Conservation (phyloP, 2,888 invertebrate genomes). For the Troilus luridus region DNA sequence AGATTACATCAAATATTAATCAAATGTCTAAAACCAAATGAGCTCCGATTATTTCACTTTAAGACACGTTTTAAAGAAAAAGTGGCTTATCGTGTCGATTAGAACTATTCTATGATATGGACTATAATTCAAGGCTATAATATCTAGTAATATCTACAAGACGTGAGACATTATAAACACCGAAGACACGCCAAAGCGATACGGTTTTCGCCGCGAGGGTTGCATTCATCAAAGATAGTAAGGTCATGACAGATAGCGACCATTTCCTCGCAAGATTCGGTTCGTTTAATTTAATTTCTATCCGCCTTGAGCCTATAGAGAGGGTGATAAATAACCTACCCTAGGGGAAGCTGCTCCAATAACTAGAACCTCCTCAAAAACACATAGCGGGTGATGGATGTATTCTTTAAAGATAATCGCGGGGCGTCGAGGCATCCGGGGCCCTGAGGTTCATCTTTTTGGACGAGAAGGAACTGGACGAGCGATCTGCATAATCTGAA, state of each 20-base stretch:
- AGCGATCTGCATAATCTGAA: constrained; percentile 50
- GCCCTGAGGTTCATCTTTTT: not conserved
- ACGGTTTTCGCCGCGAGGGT: not conserved
- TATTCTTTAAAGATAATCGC: constrained; percentile 35
- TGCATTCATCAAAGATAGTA: constrained; percentile 5
- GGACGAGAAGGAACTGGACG: not conserved
- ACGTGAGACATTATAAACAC: not conserved
- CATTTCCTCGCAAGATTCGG: not conserved
- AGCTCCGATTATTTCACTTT: no score
- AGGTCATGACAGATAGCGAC: not conserved
- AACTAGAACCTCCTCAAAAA: constrained; percentile 31
- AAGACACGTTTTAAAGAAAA: not conserved
- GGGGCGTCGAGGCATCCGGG: not conserved
- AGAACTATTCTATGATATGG: not conserved
- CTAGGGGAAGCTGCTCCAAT: not conserved
- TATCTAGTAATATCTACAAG: not conserved
- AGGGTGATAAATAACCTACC: not conserved
- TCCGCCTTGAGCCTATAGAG: not conserved
- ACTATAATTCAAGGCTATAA: not conserved
- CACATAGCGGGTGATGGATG: constrained; percentile 7
- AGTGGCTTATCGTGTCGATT: not conserved
- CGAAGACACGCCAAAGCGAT: not conserved
- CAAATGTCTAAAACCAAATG: no score
- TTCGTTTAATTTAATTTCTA: constrained; percentile 35
- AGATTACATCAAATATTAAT: no score